Evolutionary conservation across 2,888 invertebrate species (phyloP), one percentile per base, ranked within the genome.

Genomic region (Zaprionus obscuricornis): DNA sequence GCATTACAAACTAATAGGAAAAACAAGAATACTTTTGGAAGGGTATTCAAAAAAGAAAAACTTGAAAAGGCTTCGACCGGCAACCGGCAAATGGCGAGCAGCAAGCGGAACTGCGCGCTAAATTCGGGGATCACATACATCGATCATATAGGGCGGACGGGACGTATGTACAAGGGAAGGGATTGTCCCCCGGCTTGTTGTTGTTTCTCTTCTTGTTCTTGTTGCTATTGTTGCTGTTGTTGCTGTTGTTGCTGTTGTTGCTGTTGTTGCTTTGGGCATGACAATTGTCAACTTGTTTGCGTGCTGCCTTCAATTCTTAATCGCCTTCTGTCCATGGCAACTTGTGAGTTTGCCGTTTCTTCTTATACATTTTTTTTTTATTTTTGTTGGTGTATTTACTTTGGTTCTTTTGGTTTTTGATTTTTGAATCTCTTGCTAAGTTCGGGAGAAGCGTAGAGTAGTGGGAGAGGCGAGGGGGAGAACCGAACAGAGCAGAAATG

Each of bases 281-380:
- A 76, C 74, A 76, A 75, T 76, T 75, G 74, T 76, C 77, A 75
- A 75, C 74, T 64, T 71, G 74, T 77, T 77, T 77, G 74, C 57
- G 70, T 77, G 82, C 75, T 74, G 82, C 78, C 85, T 82, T 85
- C 73, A 74, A 70, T 82, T 69, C 71, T 74, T 81, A 83, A 85
- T 85, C 71, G 83, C 74, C 74, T 79, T 85, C 74, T 83, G 66
- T 68, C 68, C 43, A 59, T 67, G 58, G 71, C 65, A 59, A 68
- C 66, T 74, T 74, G 85, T 84, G 84, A 78, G 78, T 84, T 70
- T 81, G 70, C 75, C 74, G 73, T 75, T 75, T 51, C 56, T 60
- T 51, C 43, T 57, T 47, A 50, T 46, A 46, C 7, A 39, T 42
- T 13, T 33, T 26, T n/a, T 34, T 34, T 22, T 45, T 45, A 18